Conservation (phyloP, 2,888 invertebrate genomes). For the Exephanes ischioxanthus region DNA sequence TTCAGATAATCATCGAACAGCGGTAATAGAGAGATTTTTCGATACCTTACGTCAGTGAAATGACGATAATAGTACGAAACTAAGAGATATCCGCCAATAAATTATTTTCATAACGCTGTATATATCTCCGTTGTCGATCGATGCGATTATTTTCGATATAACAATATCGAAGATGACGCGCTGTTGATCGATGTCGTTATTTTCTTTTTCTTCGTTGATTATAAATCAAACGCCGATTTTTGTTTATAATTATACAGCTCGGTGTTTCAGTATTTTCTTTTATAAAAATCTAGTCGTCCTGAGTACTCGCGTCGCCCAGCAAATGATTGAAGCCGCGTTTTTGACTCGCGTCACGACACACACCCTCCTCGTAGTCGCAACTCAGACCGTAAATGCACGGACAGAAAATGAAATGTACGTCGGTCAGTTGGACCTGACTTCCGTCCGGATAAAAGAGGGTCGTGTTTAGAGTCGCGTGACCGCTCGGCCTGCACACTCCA, state of each 20-base stretch:
- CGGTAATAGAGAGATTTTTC: not conserved
- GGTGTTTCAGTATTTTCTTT: not conserved
- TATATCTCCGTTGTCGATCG: not conserved
- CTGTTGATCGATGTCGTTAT: not conserved
- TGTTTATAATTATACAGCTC: not conserved
- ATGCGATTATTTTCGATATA: not conserved
- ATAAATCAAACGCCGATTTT: slow-evolving; percentile 19
- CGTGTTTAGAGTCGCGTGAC: slow-evolving; percentile 66
- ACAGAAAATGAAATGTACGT: slow-evolving; percentile 74
- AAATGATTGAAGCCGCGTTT: slow-evolving; percentile 58
- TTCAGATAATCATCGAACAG: not conserved
- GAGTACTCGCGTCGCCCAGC: slow-evolving; percentile 49
- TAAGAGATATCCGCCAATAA: not conserved
- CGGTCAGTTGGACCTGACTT: slow-evolving; percentile 66
- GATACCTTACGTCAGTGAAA: slow-evolving; percentile 7
- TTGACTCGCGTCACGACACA: slow-evolving; percentile 70
- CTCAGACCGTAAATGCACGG: slow-evolving; percentile 73
- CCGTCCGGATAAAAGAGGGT: slow-evolving; percentile 75
- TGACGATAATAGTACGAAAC: not conserved
- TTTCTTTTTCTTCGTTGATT: not conserved
- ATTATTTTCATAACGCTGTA: not conserved
- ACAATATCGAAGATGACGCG: slow-evolving; percentile 5
- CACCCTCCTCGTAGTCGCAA: slow-evolving; percentile 69
- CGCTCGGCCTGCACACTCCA: slow-evolving; percentile 70
- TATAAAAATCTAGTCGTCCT: slow-evolving; percentile 49